These are phyloP conservation scores for Melanostigma gelatinosum DNA, from an alignment of 2,113 vertebrate species.

Conservation along the genomic window DNA sequence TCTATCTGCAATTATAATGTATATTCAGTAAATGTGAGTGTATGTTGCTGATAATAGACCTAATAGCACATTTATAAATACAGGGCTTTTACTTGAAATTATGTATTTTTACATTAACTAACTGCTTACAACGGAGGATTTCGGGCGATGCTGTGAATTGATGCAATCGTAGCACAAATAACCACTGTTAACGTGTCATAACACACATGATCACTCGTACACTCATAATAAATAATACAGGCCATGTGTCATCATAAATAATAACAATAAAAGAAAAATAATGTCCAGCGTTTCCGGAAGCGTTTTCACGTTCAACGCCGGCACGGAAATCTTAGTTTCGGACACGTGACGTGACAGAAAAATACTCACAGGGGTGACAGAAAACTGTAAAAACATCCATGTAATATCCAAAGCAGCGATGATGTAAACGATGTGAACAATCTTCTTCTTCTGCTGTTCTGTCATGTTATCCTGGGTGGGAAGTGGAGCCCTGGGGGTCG, in stretches of 20 bases:
- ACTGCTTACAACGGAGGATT: background rate
- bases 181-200: no score
- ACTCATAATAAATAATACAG: background rate
- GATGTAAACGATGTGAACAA: conserved; percentile 73
- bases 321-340: conserved; percentile 24
- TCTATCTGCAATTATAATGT: background rate
- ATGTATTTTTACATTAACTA: no score
- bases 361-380: conserved; percentile 82
- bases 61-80: background rate
- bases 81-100: background rate
- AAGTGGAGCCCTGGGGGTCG: background rate
- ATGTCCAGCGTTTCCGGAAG: background rate
- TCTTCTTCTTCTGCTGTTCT: conserved; percentile 3
- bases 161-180: background rate
- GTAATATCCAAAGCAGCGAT: conserved; percentile 80
- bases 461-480: background rate
- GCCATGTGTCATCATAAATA: background rate
- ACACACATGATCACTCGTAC: background rate
- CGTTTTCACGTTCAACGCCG: background rate
- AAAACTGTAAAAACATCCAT: conserved; percentile 83
- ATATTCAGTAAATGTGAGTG: background rate
- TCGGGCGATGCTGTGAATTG: background rate
- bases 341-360: background rate
- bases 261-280: background rate
- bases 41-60: background rate